A percentile compares a stretch with the other conserved stretches of the same genome.
These are phyloP conservation scores for Nipponia nippon DNA, from an alignment of 2,113 vertebrate species.

Conservation along the genomic window DNA sequence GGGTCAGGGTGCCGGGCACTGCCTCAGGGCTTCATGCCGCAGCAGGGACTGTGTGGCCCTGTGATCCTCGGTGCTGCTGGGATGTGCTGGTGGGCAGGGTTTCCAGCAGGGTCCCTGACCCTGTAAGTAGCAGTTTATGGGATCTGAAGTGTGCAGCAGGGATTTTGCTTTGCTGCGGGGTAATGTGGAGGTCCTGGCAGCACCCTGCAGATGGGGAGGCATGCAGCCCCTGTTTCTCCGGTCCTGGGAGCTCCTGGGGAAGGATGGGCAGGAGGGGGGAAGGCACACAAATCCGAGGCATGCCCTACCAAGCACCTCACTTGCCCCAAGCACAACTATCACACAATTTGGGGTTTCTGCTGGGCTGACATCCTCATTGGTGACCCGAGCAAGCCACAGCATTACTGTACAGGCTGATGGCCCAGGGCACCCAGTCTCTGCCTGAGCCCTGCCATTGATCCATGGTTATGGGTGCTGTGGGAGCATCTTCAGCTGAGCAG, in stretches of 20 bases:
- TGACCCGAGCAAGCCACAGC: neutral
- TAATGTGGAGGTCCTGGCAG: neutral
- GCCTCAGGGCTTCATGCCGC: rapidly evolving
- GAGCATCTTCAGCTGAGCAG: neutral
- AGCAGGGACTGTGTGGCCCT: rapidly evolving
- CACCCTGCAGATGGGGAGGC: neutral
- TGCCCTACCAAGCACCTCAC: neutral
- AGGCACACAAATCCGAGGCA: neutral
- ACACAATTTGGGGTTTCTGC: neutral
- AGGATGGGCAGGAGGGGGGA: neutral
- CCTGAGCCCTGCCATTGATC: neutral
- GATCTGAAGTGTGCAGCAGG: neutral
- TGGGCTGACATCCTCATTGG: rapidly evolving
- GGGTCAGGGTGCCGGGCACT: neutral
- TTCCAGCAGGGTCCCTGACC: neutral
- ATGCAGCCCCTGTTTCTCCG: neutral
- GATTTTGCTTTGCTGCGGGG: neutral
- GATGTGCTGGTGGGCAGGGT: neutral
- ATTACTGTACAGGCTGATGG: neutral
- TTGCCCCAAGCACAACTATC: neutral
- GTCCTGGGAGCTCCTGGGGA: neutral
- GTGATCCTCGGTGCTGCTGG: neutral
- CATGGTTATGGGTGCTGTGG: neutral
- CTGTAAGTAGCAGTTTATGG: neutral
- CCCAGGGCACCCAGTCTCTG: no score